phyloP scores from a whole-genome alignment of 2,888 invertebrate species.

The Polia nebulosa region DNA sequence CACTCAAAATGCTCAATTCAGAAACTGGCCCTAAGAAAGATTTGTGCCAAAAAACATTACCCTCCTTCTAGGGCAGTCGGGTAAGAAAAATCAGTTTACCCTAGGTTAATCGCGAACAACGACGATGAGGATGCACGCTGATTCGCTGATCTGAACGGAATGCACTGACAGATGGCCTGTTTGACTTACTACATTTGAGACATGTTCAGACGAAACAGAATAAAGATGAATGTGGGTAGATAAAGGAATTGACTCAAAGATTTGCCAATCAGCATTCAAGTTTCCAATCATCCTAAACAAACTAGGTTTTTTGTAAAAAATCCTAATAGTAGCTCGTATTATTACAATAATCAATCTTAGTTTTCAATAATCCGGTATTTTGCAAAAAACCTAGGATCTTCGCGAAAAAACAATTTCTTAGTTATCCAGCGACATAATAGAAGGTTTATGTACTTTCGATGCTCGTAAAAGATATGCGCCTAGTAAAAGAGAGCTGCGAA shows the following conservation, averaged over 20 bases:
- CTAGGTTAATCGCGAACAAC: no score
- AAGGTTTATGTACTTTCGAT: slow-evolving; percentile 7
- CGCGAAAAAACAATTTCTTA: not conserved
- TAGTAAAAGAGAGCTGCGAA: slow-evolving; percentile 41
- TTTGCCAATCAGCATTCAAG: not conserved
- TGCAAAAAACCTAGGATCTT: not conserved
- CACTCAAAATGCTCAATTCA: no score
- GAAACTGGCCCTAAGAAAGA: no score
- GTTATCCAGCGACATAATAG: not conserved
- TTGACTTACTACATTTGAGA: not conserved
- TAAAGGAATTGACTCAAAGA: not conserved
- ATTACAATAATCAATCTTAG: not conserved
- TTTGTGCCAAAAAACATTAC: no score
- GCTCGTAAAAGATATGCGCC: slow-evolving; percentile 38
- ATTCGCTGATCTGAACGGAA: not conserved
- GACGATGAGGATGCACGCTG: not conserved
- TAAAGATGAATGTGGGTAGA: no score
- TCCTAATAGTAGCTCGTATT: not conserved
- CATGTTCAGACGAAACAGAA: not conserved
- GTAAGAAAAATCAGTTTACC: no score
- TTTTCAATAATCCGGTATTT: not conserved
- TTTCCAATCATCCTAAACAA: not conserved
- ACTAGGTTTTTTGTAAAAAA: not conserved
- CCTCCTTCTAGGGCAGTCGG: no score
- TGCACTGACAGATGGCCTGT: not conserved